Conservation (phyloP, 2,888 invertebrate genomes). For the Eilema sororculum region DNA sequence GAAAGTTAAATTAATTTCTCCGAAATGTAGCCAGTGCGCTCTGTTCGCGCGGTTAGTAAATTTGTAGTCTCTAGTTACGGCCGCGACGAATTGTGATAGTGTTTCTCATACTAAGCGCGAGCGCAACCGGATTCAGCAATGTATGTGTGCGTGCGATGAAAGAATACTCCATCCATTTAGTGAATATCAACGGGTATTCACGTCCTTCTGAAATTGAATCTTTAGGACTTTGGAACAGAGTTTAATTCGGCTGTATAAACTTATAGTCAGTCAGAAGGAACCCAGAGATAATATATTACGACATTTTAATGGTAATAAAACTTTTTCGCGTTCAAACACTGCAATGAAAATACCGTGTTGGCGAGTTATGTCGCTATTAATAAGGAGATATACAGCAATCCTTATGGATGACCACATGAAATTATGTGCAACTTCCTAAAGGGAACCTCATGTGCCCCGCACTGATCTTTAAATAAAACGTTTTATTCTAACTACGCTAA, state of each 20-base stretch:
- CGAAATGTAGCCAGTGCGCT: conserved; percentile 68
- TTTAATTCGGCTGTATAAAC: conserved; percentile 50
- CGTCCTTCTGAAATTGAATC: conserved; percentile 51
- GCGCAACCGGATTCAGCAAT: conserved; percentile 66
- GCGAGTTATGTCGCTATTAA: conserved; percentile 56
- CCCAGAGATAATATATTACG: conserved; percentile 51
- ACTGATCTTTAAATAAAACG: conserved; percentile 15
- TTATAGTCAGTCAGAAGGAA: conserved; percentile 48
- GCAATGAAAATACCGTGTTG: conserved; percentile 58
- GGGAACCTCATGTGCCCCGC: conserved; percentile 26
- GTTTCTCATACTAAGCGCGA: conserved; percentile 60
- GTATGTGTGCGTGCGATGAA: conserved; percentile 58
- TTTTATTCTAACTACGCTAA: conserved; percentile 24
- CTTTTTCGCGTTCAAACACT: conserved; percentile 58
- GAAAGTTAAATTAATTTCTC: conserved; percentile 81
- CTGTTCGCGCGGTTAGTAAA: conserved; percentile 68
- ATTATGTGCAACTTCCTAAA: conserved; percentile 42
- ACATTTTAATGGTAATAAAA: conserved; percentile 59
- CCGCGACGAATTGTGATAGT: conserved; percentile 68
- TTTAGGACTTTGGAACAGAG: conserved; percentile 51
- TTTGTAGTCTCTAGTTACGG: conserved; percentile 69
- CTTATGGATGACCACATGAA: conserved; percentile 41
- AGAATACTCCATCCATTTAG: conserved; percentile 56
- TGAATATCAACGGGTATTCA: conserved; percentile 47
- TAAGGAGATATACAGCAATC: conserved; percentile 48